Percentiles rank a stretch among this genome's conserved stretches.
Evolutionary conservation across 2,113 vertebrate genomes (phyloP).

Genomic region (Menidia beryllina): DNA sequence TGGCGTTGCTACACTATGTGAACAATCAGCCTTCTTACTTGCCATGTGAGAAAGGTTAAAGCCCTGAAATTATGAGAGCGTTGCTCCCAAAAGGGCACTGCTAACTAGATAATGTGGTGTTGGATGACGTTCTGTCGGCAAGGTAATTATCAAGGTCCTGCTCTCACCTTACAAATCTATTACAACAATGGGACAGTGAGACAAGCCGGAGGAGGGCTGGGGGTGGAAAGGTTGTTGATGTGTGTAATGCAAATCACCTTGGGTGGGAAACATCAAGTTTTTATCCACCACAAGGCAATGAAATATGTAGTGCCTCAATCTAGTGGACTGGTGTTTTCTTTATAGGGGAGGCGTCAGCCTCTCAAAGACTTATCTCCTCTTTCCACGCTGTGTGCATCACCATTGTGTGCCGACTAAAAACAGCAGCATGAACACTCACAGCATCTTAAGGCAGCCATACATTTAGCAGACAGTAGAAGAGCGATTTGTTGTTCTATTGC

Average conservation of each 20-base stretch:
- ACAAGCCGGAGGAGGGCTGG: conserved; percentile 5
- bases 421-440: not conserved
- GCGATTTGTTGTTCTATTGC: not conserved
- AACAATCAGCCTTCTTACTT: conserved; percentile 59
- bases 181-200: conserved; percentile 39
- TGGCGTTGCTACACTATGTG: conserved; percentile 38
- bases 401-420: not conserved
- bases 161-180: conserved; percentile 73
- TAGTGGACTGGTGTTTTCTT: not conserved
- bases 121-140: conserved; percentile 71
- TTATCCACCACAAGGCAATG: conserved; percentile 1
- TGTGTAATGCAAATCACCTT: conserved; percentile 6
- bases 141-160: conserved; percentile 64
- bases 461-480: not conserved
- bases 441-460: not conserved
- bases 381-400: not conserved
- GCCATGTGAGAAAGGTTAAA: conserved; percentile 66
- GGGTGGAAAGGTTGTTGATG: conserved; percentile 20
- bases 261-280: not conserved
- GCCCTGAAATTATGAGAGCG: conserved; percentile 61
- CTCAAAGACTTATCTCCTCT: conserved; percentile 3
- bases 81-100: conserved; percentile 45
- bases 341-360: not conserved
- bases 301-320: not conserved
- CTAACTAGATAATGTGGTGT: conserved; percentile 60